Conservation (phyloP, 2,113 vertebrate genomes). For the Peromyscus californicus region DNA sequence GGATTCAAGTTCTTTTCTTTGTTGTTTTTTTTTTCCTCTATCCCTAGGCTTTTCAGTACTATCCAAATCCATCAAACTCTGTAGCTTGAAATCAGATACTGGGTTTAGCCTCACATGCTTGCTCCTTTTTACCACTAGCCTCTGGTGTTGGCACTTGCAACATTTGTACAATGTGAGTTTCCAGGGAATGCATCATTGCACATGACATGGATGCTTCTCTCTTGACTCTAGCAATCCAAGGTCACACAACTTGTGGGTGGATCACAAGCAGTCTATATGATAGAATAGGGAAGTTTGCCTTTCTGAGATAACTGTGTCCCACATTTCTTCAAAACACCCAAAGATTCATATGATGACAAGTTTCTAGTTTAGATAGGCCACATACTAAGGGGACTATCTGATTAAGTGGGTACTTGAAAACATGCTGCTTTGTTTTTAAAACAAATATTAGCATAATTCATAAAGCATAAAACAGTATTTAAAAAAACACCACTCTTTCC, state of each 20-base stretch:
- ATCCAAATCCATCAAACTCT: background rate
- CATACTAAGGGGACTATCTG: conserved; percentile 54
- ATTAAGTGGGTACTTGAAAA: conserved; percentile 23
- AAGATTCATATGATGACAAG: conserved; percentile 75
- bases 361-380: conserved; percentile 66
- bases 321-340: conserved; percentile 77
- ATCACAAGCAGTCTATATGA: background rate
- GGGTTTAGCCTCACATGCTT: background rate
- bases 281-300: conserved; percentile 43
- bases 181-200: background rate
- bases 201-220: background rate
- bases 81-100: background rate
- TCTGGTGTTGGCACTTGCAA: background rate
- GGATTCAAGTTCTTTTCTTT: conserved; percentile 44
- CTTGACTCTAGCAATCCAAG: background rate
- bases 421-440: conserved; percentile 15
- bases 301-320: conserved; percentile 76
- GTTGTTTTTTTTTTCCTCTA: background rate
- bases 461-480: background rate
- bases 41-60: background rate
- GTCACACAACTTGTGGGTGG: background rate
- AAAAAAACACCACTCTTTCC: background rate
- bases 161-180: background rate
- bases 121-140: background rate
- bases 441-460: conserved; percentile 50